Evolutionary conservation across 2,888 invertebrate species (phyloP).

Genomic region (Osedax frankpressi): DNA sequence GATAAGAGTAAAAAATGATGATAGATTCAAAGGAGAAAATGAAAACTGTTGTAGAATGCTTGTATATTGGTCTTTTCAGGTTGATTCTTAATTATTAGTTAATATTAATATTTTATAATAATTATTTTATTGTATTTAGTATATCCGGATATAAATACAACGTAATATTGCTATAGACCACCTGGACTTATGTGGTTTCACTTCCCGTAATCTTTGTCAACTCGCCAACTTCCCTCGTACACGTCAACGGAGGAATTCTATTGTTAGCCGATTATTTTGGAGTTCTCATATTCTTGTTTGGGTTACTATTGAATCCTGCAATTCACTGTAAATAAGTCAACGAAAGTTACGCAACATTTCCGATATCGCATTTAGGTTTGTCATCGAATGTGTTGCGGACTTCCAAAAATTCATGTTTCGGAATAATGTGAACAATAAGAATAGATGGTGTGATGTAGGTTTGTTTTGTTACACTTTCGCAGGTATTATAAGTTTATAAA

Average conservation of each 20-base stretch:
- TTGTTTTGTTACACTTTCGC: too few relatives aligned
- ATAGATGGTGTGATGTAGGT: slow-evolving; percentile 62
- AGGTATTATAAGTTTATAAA: too few relatives aligned
- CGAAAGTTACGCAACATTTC: too few relatives aligned
- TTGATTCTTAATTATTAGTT: too few relatives aligned
- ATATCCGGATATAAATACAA: too few relatives aligned
- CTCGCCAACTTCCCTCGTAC: slow-evolving; percentile 26
- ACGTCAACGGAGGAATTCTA: slow-evolving; percentile 13
- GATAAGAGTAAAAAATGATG: slow-evolving; percentile 74
- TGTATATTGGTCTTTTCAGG: slow-evolving; percentile 84
- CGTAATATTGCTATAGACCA: slow-evolving; percentile 33
- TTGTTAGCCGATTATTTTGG: slow-evolving; percentile 63
- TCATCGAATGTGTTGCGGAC: slow-evolving; percentile 72
- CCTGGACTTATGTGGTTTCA: slow-evolving; percentile 83
- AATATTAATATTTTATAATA: too few relatives aligned
- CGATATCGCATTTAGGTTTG: not conserved
- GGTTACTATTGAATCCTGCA: not conserved
- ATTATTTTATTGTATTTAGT: too few relatives aligned
- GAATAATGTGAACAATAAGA: slow-evolving; percentile 73
- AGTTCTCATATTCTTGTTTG: slow-evolving; percentile 63
- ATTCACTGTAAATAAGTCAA: not conserved
- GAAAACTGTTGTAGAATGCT: slow-evolving; percentile 75
- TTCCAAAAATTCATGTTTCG: slow-evolving; percentile 80
- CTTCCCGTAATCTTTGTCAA: slow-evolving; percentile 73
- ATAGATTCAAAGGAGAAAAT: slow-evolving; percentile 74